Evolutionary conservation across 2,888 invertebrate species (phyloP), one percentile per base, ranked within the genome.

Genomic region (Byasa hedistus): DNA sequence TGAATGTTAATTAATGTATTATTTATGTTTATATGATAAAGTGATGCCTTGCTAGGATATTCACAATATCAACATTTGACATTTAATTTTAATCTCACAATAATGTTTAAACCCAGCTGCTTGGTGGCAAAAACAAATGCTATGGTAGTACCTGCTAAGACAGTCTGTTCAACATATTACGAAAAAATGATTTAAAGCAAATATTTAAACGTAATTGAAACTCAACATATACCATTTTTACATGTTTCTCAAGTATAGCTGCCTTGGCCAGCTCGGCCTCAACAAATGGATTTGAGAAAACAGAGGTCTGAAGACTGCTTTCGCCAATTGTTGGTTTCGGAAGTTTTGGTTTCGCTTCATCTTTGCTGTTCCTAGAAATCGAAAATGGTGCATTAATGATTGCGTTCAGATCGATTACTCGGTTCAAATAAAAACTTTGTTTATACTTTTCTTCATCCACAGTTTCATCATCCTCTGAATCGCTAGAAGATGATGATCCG

Each of bases 191-290:
- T 44, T 44, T 44, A 19, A 17, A 3, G 19, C 19, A 44, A 44
- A 44, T 44, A 44, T 44, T 44, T 44, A 17, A 44, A 44, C 21
- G 21, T 52, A 21, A 52, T 52, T 52, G 89, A 82, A 89, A 89
- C 86, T 91, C 90, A 91, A 92, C 92, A 86, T 92, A 93, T 76
- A 96, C 97, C 97, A 98, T 97, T 93, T 97, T 97, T 0, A 98
- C 98, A 83, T 98, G 98, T 78, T 96, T 96, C 78, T 98, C 97
- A 57, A 98, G 88, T 66, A 97, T 95, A 19, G 97, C 96, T 68
- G 95, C 95, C 82, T 98, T 97, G 2, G 96, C 96, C 79, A 95
- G 93, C 83, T 98, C 98, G 0, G 96, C 98, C 82, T 96, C 95
- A 27, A 94, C 94, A 81, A 96, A 98, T 12, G 96, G 97, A 91